Conservation (phyloP, 2,797 vertebrate genomes). For the Sebastes oblongus region DNA sequence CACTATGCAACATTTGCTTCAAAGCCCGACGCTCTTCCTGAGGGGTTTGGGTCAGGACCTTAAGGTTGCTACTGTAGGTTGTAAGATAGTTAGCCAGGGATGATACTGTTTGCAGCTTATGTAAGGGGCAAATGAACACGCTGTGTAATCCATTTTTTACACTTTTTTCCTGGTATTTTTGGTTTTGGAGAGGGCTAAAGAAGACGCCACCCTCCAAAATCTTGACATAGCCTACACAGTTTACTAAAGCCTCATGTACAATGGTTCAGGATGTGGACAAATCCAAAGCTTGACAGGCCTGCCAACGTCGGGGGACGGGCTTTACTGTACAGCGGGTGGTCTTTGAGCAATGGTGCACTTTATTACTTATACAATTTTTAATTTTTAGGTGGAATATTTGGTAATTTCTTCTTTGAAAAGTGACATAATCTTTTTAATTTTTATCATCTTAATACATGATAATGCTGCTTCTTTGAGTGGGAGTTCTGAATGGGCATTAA, state of each 20-base stretch:
- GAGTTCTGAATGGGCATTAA: background rate
- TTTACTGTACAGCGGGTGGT: background rate
- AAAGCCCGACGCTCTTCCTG: rapidly evolving
- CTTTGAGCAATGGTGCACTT: background rate
- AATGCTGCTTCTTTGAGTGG: background rate
- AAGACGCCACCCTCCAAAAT: background rate
- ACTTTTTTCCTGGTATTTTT: background rate
- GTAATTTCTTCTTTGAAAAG: background rate
- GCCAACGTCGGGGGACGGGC: background rate
- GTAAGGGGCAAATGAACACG: background rate
- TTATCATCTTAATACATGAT: background rate
- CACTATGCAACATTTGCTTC: rapidly evolving
- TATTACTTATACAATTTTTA: rapidly evolving
- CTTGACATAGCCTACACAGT: background rate
- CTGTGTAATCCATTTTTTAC: background rate
- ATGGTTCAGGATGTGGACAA: background rate
- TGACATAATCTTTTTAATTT: too few relatives aligned
- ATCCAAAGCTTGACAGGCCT: background rate
- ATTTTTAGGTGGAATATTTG: background rate
- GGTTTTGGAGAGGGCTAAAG: background rate
- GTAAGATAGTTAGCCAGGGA: background rate
- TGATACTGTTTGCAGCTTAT: background rate
- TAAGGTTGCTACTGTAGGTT: too few relatives aligned
- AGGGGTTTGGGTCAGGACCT: too few relatives aligned
- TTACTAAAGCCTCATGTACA: background rate